These are phyloP conservation scores for Bucorvus abyssinicus DNA, from an alignment of 2,797 vertebrate genomes.

Conservation along the genomic window DNA sequence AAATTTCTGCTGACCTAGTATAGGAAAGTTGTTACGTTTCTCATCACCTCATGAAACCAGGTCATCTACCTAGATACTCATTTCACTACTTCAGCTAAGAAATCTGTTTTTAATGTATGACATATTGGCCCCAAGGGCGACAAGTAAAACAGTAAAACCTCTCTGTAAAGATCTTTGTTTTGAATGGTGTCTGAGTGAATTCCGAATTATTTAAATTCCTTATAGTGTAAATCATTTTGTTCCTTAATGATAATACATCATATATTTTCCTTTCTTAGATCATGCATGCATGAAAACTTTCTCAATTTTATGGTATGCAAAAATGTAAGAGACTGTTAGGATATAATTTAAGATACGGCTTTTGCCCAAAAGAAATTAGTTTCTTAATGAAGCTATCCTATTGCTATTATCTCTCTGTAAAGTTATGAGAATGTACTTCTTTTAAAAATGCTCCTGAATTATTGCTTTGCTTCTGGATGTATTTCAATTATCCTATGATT, in stretches of 20 bases:
- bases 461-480: background rate
- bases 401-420: background rate
- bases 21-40: conserved; percentile 31
- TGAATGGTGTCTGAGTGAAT: background rate
- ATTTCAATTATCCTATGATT: background rate
- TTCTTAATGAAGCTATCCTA: background rate
- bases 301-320: background rate
- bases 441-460: conserved; percentile 1
- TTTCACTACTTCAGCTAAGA: background rate
- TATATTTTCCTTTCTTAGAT: background rate
- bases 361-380: background rate
- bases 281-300: background rate
- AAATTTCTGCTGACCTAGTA: conserved; percentile 34
- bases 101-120: background rate
- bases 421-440: background rate
- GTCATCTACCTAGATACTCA: background rate
- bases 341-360: background rate
- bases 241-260: background rate
- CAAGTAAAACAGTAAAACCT: background rate
- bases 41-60: conserved; percentile 41
- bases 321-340: background rate
- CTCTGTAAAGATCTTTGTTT: conserved; percentile 13
- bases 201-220: background rate
- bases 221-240: background rate
- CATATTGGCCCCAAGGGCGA: background rate